These are phyloP conservation scores for Takifugu ocellatus DNA, from an alignment of 2,797 vertebrate genomes.

Conservation along the genomic window DNA sequence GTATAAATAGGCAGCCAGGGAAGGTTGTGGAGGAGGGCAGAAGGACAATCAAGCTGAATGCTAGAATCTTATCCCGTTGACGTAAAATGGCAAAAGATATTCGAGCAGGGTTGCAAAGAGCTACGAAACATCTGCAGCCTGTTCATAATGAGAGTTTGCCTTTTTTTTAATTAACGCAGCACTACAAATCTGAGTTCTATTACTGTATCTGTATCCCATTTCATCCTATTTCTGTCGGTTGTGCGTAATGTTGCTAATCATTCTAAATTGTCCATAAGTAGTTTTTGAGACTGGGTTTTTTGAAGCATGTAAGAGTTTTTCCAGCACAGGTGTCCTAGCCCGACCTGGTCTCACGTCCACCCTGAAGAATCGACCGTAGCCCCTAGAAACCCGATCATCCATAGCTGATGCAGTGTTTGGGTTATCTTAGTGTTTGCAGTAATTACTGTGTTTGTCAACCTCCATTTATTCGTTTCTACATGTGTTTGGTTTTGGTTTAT, in stretches of 20 bases:
- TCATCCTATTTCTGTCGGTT: no score
- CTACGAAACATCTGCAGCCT: conserved; percentile 12
- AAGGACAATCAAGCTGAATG: conserved; percentile 34
- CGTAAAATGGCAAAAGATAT: conserved; percentile 26
- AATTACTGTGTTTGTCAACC: background rate
- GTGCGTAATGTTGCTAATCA: no score
- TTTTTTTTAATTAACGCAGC: conserved; percentile 2
- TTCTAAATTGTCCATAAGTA: no score
- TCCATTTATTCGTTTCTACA: background rate
- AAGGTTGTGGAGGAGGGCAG: background rate
- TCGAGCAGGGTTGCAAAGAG: conserved; percentile 24
- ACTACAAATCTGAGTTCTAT: conserved; percentile 11
- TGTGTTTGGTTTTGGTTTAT: background rate
- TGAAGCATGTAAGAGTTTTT: no score
- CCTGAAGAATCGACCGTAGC: background rate
- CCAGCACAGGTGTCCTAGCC: no score
- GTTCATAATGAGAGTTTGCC: conserved; percentile 22
- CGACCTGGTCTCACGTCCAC: background rate
- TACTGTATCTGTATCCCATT: no score
- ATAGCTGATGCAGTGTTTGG: background rate
- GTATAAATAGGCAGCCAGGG: background rate
- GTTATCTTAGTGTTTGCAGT: background rate
- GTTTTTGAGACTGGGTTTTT: no score
- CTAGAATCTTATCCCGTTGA: conserved; percentile 24
- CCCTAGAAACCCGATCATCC: background rate